Evolutionary conservation across 2,797 vertebrate genomes (phyloP).

Genomic region (Fistularia commersonii): DNA sequence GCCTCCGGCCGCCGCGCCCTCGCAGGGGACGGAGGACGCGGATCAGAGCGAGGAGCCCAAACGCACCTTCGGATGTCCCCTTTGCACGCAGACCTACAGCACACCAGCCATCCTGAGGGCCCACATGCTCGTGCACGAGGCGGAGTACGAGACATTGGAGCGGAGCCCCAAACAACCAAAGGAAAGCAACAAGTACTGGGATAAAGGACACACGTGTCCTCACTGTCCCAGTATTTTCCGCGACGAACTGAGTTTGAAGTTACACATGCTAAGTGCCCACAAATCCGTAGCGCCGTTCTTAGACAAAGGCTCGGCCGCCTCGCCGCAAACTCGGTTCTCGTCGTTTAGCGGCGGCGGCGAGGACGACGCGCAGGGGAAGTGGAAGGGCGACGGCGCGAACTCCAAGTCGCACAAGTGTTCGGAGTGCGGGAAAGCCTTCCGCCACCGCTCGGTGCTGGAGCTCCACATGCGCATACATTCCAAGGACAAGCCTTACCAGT

Average conservation of each 20-base stretch:
- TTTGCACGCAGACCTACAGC: constrained; percentile 66
- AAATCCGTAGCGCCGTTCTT: constrained; percentile 48
- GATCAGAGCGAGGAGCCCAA: constrained; percentile 48
- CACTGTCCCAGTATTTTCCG: constrained; percentile 70
- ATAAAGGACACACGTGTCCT: constrained; percentile 65
- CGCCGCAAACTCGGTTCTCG: constrained; percentile 29
- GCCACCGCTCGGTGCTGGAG: constrained; percentile 78
- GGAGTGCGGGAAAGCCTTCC: constrained; percentile 77
- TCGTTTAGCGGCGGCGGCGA: constrained; percentile 13
- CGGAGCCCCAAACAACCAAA: constrained; percentile 27
- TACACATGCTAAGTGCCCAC: constrained; percentile 67
- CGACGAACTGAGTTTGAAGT: constrained; percentile 63
- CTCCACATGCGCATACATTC: constrained; percentile 81
- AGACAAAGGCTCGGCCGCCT: constrained; percentile 39
- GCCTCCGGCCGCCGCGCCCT: constrained; percentile 10
- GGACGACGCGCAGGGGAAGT: constrained; percentile 47
- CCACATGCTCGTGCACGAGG: constrained; percentile 78
- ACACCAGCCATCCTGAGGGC: constrained; percentile 66
- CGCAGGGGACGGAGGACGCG: constrained; percentile 57
- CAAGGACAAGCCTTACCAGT: constrained; percentile 78
- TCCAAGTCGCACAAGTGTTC: constrained; percentile 70
- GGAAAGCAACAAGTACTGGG: constrained; percentile 43
- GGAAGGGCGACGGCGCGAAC: constrained; percentile 41
- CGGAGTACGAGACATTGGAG: constrained; percentile 65
- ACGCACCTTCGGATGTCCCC: constrained; percentile 68